phyloP scores from a whole-genome alignment of 2,888 invertebrate species.

The Chironomus tentans region DNA sequence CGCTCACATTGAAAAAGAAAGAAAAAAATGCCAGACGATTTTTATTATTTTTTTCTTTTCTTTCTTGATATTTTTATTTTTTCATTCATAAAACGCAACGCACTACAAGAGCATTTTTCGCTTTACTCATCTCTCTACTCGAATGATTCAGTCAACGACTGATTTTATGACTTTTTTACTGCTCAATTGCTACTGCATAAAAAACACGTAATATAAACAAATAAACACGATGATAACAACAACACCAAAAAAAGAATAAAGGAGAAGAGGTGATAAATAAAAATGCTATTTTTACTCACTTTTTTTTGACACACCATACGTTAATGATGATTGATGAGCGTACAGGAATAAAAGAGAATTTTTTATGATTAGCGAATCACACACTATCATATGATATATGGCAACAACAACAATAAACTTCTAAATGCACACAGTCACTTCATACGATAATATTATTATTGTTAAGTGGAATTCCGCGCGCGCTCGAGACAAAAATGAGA shows the following conservation, averaged over 20 bases:
- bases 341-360: not conserved
- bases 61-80: not conserved
- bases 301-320: not conserved
- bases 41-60: constrained; percentile 6
- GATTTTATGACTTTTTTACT: constrained; percentile 20
- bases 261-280: not conserved
- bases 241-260: not conserved
- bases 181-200: not conserved
- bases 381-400: too few species aligned
- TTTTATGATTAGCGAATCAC: not conserved
- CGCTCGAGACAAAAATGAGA: too few species aligned
- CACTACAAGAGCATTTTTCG: not conserved
- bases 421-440: not conserved
- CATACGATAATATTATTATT: not conserved
- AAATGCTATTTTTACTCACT: not conserved
- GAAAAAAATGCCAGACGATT: constrained; percentile 23
- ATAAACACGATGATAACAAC: not conserved
- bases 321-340: not conserved
- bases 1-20: not conserved
- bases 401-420: not conserved
- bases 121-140: not conserved
- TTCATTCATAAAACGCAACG: constrained; percentile 2
- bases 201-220: not conserved
- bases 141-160: not conserved
- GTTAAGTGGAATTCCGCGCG: not conserved